Conservation (phyloP, 2,797 vertebrate genomes). For the Alectoris magna region DNA sequence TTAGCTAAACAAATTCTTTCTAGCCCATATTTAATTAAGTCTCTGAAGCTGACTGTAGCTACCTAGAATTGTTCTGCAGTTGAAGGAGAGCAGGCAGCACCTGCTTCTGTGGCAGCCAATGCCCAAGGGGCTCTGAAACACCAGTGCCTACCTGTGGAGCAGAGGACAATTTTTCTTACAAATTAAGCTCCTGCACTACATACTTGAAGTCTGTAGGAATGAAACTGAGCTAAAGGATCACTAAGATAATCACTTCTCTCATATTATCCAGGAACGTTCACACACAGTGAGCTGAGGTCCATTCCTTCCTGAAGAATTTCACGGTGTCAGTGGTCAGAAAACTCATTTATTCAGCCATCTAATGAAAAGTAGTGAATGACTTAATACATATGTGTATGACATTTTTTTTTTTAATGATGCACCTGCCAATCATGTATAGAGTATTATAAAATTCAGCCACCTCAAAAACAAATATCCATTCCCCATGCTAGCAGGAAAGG, state of each 20-base stretch:
- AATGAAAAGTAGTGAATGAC: background rate
- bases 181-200: background rate
- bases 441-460: background rate
- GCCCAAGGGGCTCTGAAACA: background rate
- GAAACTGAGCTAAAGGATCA: background rate
- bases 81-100: background rate
- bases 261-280: fast-evolving
- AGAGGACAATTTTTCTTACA: background rate
- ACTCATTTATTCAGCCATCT: background rate
- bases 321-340: background rate
- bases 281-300: background rate
- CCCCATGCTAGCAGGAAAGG: background rate
- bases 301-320: background rate
- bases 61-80: background rate
- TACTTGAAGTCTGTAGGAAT: background rate
- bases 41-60: background rate
- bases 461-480: background rate
- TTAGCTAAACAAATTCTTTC: background rate
- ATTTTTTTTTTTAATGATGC: background rate
- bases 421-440: background rate
- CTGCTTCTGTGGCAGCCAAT: fast-evolving
- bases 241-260: background rate
- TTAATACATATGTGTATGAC: background rate
- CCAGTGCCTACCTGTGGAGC: background rate
- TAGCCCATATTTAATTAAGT: background rate